Evolutionary conservation across 2,797 vertebrate species (phyloP), one percentile per base, ranked within the genome.

Genomic region (Macropodus opercularis): DNA sequence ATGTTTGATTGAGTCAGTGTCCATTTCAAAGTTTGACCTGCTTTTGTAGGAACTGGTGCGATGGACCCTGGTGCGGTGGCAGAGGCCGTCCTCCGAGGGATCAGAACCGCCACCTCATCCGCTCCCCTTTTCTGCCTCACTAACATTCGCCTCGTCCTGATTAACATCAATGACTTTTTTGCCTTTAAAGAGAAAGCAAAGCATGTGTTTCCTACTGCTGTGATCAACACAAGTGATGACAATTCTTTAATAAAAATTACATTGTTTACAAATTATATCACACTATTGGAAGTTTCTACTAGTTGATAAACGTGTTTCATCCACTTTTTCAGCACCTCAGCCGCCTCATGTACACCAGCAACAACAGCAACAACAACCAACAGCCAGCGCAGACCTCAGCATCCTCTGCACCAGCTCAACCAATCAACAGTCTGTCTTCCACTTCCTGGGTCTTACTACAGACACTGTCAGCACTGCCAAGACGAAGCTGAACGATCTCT

Each of bases 121-220:
- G 10, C 8, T n/a, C 41, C 27, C 39, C 31, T 79, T 1, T 0
- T 0, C 3, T 23, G 3, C 50, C 62, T 91, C 39, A 68, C 54
- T 0, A 34, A 32, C 32, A 73, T 92, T 40, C 85, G 68, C 2
- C 64, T 92, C 0, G 15, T 91, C 52, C 46, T 89, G 19, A 21
- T 69, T 1, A 84, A 79, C 34, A 83, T 83, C 0, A 9, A 79
- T 0, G 79, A 88, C 15, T 91, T 90, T 65, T 42, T 82, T 55
- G 70, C 40, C 0, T 92, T 92, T 35, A 81, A 86, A 66, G 19
- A 64, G 7, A 17, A 70, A 38, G 78, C 82, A 17, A 40, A 29
- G 17, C 54, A 72, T 3, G 58, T 61, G 22, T 87, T 84, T 60
- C n/a, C 60, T n/a, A 15, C 8, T 2, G 23, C 36, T 24, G 12